phyloP scores from a whole-genome alignment of 2,888 invertebrate species.

The Plebejus argus region DNA sequence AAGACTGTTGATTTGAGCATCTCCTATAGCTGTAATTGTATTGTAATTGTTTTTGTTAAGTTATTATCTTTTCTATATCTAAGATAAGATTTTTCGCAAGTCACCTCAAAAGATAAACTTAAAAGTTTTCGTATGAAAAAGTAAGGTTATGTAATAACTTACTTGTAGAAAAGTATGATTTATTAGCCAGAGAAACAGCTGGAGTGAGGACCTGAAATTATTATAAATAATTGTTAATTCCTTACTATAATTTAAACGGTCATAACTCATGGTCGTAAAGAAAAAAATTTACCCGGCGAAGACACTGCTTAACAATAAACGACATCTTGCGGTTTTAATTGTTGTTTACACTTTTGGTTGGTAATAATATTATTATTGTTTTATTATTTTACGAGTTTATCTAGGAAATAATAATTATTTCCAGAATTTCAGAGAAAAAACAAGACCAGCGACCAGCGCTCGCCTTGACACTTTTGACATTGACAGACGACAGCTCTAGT shows the following conservation, averaged over 20 bases:
- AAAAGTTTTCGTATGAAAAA: conserved; percentile 23
- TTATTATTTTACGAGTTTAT: neutral
- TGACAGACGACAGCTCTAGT: neutral
- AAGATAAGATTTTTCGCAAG: neutral
- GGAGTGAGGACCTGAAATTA: conserved; percentile 57
- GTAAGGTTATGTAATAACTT: conserved; percentile 51
- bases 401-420: neutral
- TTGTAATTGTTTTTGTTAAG: too few relatives aligned
- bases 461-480: neutral
- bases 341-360: neutral
- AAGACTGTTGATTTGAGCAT: too few relatives aligned
- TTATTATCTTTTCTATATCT: neutral
- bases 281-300: conserved; percentile 56
- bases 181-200: conserved; percentile 53
- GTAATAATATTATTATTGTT: neutral
- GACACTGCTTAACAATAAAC: conserved; percentile 57
- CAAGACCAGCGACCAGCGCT: neutral
- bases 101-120: neutral
- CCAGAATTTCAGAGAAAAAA: conserved; percentile 1
- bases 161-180: conserved; percentile 64
- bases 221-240: neutral
- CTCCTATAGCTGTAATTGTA: too few relatives aligned
- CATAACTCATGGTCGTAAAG: neutral
- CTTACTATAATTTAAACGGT: neutral
- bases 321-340: conserved; percentile 52